Conservation (phyloP, 2,888 invertebrate species). For the Boloria euphrosyne region DNA sequence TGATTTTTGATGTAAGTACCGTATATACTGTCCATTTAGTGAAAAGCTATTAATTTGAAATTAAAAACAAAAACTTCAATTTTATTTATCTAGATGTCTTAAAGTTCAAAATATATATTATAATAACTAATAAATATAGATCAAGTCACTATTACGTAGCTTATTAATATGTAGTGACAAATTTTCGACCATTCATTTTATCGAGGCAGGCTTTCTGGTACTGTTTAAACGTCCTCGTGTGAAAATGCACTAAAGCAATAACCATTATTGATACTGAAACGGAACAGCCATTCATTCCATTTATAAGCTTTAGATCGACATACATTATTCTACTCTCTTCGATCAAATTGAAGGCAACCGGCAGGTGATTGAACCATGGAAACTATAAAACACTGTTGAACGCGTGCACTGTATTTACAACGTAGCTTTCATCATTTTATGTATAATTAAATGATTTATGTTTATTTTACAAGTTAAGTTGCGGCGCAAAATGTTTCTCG, state of each 20-base stretch:
- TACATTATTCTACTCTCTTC: slow-evolving; percentile 21
- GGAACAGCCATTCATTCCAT: slow-evolving; percentile 32
- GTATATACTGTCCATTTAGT: too few species aligned
- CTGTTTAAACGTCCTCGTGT: neutral
- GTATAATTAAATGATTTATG: neutral
- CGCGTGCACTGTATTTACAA: slow-evolving; percentile 3
- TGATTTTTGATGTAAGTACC: too few species aligned
- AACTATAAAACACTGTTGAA: slow-evolving; percentile 14
- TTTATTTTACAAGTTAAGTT: neutral
- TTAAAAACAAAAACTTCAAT: too few species aligned
- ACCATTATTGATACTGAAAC: slow-evolving; percentile 37
- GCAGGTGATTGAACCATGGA: slow-evolving; percentile 30
- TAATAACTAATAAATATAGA: too few species aligned
- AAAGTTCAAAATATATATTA: too few species aligned
- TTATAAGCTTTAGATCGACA: slow-evolving; percentile 35
- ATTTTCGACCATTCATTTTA: too few species aligned
- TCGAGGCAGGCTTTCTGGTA: neutral
- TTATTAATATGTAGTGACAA: too few species aligned
- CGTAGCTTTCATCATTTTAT: neutral
- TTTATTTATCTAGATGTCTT: too few species aligned
- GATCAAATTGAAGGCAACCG: slow-evolving; percentile 23
- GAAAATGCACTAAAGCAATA: slow-evolving; percentile 19
- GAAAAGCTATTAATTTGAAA: too few species aligned
- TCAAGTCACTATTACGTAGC: too few species aligned
- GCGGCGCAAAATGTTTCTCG: too few species aligned